These are phyloP conservation scores for Chionodraco myersi DNA, from an alignment of 2,113 vertebrate species.

Conservation along the genomic window DNA sequence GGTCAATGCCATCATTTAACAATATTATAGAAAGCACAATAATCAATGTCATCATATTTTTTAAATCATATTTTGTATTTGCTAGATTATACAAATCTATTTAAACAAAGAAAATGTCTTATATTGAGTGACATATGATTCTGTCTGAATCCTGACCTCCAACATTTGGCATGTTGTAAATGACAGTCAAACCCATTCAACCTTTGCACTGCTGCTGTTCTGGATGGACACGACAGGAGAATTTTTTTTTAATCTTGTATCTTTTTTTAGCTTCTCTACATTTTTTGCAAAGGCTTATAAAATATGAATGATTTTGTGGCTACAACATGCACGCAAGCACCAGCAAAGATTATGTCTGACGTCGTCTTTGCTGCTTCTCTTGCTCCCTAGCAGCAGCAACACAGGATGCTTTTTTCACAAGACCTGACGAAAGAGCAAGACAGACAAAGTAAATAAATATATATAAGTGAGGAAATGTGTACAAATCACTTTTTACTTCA, in stretches of 20 bases:
- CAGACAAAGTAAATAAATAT: slow-evolving; percentile 49
- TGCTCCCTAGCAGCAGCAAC: slow-evolving; percentile 39
- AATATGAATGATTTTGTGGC: slow-evolving; percentile 60
- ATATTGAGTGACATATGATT: background rate
- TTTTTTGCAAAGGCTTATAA: slow-evolving; percentile 43
- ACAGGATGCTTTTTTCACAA: slow-evolving; percentile 67
- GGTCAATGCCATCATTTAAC: too few species aligned
- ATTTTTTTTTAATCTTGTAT: background rate
- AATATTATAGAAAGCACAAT: too few species aligned
- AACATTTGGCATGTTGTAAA: too few species aligned
- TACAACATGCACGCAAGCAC: slow-evolving; percentile 42
- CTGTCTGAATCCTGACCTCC: too few species aligned
- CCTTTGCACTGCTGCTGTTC: background rate
- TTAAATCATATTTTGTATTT: background rate
- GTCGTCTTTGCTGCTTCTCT: slow-evolving; percentile 13
- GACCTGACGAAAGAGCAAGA: slow-evolving; percentile 37
- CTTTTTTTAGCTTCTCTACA: slow-evolving; percentile 10
- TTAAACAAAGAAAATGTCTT: background rate
- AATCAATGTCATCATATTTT: too few species aligned
- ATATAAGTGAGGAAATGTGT: slow-evolving; percentile 23
- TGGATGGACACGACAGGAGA: background rate
- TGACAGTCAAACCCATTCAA: background rate
- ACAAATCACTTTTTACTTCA: slow-evolving; percentile 25
- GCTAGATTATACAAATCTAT: background rate
- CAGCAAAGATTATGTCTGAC: slow-evolving; percentile 38